phyloP scores from a whole-genome alignment of 2,797 vertebrate species.

The Microctenopoma steveboyesi region DNA sequence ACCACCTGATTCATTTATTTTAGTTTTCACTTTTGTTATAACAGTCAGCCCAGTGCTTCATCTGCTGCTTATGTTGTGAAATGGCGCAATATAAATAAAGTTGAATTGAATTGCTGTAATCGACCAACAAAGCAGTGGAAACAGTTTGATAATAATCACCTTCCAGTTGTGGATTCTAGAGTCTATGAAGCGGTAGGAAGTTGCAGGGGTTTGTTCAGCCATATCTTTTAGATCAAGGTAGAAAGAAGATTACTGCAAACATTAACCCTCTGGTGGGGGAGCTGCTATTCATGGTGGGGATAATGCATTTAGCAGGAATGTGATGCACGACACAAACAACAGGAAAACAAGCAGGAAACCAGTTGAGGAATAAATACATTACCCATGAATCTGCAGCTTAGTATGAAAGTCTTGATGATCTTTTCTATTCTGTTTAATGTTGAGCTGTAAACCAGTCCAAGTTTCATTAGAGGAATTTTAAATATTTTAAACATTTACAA shows the following conservation, averaged over 20 bases:
- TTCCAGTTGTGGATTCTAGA: not conserved
- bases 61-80: too few relatives aligned
- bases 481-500: constrained; percentile 6
- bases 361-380: not conserved
- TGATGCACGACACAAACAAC: constrained; percentile 17
- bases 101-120: not conserved
- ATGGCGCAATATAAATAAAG: too few relatives aligned
- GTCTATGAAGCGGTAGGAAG: constrained; percentile 23
- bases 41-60: not conserved
- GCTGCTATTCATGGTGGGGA: constrained; percentile 8
- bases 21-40: constrained; percentile 12
- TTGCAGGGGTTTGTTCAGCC: constrained; percentile 13
- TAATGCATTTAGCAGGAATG: constrained; percentile 10
- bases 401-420: not conserved
- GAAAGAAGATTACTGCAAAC: not conserved
- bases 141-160: constrained; percentile 7
- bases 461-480: not conserved
- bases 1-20: too few relatives aligned
- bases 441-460: constrained; percentile 1
- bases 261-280: not conserved
- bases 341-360: constrained; percentile 14
- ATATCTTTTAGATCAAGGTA: constrained; percentile 24
- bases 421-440: not conserved
- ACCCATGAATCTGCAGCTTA: not conserved
- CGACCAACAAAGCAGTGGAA: constrained; percentile 16